These are phyloP conservation scores for Oegoconia quadripuncta DNA, from an alignment of 2,888 invertebrate genomes.

Conservation along the genomic window DNA sequence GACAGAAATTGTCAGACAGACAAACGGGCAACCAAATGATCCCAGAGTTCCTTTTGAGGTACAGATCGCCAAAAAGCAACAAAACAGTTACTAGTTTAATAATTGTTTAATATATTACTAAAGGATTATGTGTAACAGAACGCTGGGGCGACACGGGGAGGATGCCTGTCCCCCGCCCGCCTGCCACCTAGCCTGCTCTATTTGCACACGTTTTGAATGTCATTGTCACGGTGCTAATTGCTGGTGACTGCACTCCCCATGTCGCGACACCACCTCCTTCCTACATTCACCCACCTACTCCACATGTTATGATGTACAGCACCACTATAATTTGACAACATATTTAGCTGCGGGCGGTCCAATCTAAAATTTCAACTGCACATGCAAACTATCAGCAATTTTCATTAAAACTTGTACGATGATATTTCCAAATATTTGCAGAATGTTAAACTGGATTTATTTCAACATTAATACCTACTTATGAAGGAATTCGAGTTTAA, in stretches of 20 bases:
- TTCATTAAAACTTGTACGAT: conserved; percentile 38
- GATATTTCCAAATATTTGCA: conserved; percentile 29
- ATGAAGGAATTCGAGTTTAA: conserved; percentile 34
- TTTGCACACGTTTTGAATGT: conserved; percentile 74
- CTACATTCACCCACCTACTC: conserved; percentile 10
- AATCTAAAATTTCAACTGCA: neutral
- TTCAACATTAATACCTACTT: conserved; percentile 27
- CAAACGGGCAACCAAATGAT: too few species aligned
- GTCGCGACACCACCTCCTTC: conserved; percentile 22
- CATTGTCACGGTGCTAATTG: conserved; percentile 73
- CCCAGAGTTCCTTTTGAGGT: too few species aligned
- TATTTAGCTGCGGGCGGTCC: conserved; percentile 12
- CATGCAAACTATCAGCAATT: conserved; percentile 21
- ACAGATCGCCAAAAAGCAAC: too few species aligned
- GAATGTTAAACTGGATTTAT: conserved; percentile 20
- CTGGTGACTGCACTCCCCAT: conserved; percentile 34
- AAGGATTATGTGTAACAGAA: neutral
- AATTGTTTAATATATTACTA: too few species aligned
- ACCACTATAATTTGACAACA: conserved; percentile 35
- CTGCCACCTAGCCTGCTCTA: conserved; percentile 33
- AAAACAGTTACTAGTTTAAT: too few species aligned
- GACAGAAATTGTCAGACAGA: too few species aligned
- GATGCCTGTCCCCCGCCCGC: neutral
- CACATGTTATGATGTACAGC: neutral
- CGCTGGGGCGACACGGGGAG: conserved; percentile 10